These are phyloP conservation scores for Aleadryas rufinucha DNA, from an alignment of 2,113 vertebrate species.

Conservation along the genomic window DNA sequence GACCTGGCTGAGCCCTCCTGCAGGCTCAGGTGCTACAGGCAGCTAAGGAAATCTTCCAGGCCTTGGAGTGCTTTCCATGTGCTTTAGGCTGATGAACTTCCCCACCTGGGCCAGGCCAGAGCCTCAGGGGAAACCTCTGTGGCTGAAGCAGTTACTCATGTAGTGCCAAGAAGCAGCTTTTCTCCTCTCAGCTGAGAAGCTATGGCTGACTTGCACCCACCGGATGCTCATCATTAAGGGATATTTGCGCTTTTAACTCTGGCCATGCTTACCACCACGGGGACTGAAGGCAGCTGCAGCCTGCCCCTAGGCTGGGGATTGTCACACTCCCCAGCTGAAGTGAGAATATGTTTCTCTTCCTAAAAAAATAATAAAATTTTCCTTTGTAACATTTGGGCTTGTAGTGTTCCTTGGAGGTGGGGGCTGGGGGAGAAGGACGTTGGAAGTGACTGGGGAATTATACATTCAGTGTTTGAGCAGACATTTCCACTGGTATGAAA, in stretches of 20 bases:
- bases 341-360: background rate
- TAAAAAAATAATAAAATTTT: slow-evolving; percentile 23
- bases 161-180: background rate
- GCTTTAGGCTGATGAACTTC: background rate
- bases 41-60: background rate
- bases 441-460: background rate
- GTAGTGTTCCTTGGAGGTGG: background rate
- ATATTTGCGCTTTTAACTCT: background rate
- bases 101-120: background rate
- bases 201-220: background rate
- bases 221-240: background rate
- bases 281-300: background rate
- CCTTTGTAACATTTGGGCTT: background rate
- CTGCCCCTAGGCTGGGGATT: background rate
- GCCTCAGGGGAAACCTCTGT: background rate
- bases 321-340: background rate
- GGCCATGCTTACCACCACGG: background rate
- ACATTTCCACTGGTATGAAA: background rate
- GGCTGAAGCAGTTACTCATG: background rate
- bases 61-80: background rate
- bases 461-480: background rate
- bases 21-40: background rate
- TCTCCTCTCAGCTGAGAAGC: background rate
- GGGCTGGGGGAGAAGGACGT: background rate
- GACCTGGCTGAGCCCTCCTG: background rate